These are phyloP conservation scores for Metalampra italica DNA, from an alignment of 2,888 invertebrate genomes.

Conservation along the genomic window DNA sequence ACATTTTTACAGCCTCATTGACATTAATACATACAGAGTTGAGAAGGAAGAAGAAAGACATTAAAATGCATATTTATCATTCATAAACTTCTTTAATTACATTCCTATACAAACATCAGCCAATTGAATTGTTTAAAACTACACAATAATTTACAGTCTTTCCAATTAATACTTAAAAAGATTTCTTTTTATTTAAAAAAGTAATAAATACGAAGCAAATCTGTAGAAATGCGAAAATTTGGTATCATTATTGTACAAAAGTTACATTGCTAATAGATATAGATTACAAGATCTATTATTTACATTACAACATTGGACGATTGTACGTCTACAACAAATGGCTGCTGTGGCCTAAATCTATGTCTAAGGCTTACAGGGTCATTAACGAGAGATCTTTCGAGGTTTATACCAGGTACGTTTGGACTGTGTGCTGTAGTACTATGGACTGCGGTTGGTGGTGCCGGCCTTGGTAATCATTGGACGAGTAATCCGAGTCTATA, in stretches of 20 bases:
- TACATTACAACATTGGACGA: constrained; percentile 67
- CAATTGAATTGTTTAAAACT: constrained; percentile 55
- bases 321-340: constrained; percentile 52
- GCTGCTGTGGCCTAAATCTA: constrained; percentile 54
- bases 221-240: constrained; percentile 72
- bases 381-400: constrained; percentile 59
- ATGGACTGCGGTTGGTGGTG: constrained; percentile 58
- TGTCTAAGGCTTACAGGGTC: constrained; percentile 48
- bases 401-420: constrained; percentile 64
- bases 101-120: constrained; percentile 74
- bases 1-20: constrained; percentile 36
- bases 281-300: constrained; percentile 59
- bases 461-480: constrained; percentile 68
- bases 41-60: constrained; percentile 21
- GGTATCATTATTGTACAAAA: constrained; percentile 77
- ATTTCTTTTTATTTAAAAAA: constrained; percentile 52
- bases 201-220: constrained; percentile 73
- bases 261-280: constrained; percentile 54
- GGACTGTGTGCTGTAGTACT: constrained; percentile 71
- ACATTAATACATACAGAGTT: constrained; percentile 18
- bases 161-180: constrained; percentile 74
- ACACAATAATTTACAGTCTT: constrained; percentile 78
- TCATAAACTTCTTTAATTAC: constrained; percentile 74
- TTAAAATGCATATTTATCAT: constrained; percentile 34
- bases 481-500: constrained; percentile 93